A percentile compares a stretch with the other conserved stretches of the same genome.
Conservation (phyloP, 2,888 invertebrate genomes). For the Limnephilus lunatus region DNA sequence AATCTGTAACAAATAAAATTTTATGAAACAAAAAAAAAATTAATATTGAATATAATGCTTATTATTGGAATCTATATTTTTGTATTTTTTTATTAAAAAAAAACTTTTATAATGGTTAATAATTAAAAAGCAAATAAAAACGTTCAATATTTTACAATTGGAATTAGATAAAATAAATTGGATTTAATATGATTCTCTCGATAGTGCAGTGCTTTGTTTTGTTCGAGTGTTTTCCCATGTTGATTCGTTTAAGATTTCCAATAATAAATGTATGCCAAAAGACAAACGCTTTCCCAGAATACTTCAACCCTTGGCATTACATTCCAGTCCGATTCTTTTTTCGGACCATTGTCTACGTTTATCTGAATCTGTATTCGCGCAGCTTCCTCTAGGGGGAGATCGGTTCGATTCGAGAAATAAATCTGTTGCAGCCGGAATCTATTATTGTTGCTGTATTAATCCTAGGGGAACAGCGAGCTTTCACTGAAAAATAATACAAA, state of each 20-base stretch:
- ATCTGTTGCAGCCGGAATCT: not conserved
- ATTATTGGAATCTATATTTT: no score
- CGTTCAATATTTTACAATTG: not conserved
- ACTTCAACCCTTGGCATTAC: not conserved
- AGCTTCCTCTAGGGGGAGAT: not conserved
- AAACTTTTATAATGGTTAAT: no score
- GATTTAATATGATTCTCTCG: not conserved
- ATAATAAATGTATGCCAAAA: not conserved
- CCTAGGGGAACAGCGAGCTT: not conserved
- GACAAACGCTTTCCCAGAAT: not conserved
- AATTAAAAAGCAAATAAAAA: not conserved
- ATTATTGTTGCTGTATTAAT: not conserved
- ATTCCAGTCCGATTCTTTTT: not conserved
- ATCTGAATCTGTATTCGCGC: not conserved
- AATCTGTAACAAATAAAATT: no score
- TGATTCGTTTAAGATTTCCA: not conserved
- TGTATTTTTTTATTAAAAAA: no score
- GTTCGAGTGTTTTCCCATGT: not conserved
- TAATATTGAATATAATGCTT: no score
- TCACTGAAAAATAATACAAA: not conserved
- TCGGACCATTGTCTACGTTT: not conserved
- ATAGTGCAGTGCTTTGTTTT: not conserved
- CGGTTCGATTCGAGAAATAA: not conserved
- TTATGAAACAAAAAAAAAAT: no score
- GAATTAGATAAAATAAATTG: not conserved